These are phyloP conservation scores for Petroica traversi DNA, from an alignment of 2,113 vertebrate genomes.

Conservation along the genomic window DNA sequence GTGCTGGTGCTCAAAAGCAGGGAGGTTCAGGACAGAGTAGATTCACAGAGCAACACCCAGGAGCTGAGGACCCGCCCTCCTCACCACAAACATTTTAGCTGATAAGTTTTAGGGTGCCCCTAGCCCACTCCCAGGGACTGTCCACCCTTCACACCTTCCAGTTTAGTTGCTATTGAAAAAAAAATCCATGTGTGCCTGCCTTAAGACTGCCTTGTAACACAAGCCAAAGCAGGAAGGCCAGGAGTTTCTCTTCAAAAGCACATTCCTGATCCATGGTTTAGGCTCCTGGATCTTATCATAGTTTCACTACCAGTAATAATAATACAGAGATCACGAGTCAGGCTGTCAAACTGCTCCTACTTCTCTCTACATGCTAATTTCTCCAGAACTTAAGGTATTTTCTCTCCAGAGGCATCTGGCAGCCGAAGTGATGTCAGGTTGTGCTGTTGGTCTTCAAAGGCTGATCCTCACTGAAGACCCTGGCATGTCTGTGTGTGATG, in stretches of 20 bases:
- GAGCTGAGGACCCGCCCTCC: background rate
- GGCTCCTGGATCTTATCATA: background rate
- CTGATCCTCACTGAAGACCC: background rate
- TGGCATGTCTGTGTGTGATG: background rate
- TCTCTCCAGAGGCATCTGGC: fast-evolving
- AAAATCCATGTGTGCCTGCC: fast-evolving
- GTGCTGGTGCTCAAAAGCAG: fast-evolving
- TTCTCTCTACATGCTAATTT: background rate
- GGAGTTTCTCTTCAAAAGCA: background rate
- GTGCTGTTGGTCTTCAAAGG: background rate
- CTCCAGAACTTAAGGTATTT: background rate
- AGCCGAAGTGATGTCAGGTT: background rate
- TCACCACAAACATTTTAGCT: background rate
- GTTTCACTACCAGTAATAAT: background rate
- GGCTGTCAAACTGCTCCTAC: background rate
- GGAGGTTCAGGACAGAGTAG: background rate
- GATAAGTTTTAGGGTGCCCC: background rate
- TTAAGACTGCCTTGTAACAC: background rate
- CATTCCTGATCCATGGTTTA: background rate
- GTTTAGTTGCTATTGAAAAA: background rate
- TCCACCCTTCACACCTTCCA: background rate
- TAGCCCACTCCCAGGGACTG: background rate
- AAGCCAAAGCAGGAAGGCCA: background rate
- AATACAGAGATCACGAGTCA: background rate
- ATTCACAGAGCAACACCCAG: background rate